phyloP scores from a whole-genome alignment of 1,140 invertebrate genomes.

The Spodoptera litura region DNA sequence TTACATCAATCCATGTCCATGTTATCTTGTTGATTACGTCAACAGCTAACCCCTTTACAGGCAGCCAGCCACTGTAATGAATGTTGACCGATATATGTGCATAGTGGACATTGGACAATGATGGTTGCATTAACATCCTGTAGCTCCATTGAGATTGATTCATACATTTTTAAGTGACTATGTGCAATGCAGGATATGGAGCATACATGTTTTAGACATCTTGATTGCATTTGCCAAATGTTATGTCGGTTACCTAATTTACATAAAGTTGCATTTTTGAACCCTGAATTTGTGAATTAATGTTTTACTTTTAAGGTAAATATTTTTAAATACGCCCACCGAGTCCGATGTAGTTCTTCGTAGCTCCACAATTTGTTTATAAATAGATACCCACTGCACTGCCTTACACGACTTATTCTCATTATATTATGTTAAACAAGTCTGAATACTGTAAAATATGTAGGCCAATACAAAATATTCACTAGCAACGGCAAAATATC shows the following conservation, averaged over 20 bases:
- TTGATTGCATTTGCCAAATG: no score
- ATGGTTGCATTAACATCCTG: constrained; percentile 1
- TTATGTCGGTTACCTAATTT: no score
- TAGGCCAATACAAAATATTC: not conserved
- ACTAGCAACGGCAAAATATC: constrained; percentile 7
- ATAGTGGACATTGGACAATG: not conserved
- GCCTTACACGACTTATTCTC: no score
- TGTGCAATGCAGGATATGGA: not conserved
- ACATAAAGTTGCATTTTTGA: no score
- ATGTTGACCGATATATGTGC: not conserved
- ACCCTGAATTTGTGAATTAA: no score
- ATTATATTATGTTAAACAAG: no score
- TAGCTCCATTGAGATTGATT: constrained; percentile 29
- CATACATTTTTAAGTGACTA: constrained; percentile 12
- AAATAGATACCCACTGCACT: no score
- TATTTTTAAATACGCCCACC: no score
- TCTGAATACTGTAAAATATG: not conserved
- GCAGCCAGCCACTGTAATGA: not conserved
- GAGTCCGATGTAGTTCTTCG: no score
- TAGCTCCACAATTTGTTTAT: no score
- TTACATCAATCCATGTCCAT: not conserved
- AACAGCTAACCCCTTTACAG: not conserved
- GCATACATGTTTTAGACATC: no score
- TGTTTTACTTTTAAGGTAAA: no score
- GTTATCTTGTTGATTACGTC: constrained; percentile 15